Percentiles rank a stretch among this genome's conserved stretches.
Conservation (phyloP, 2,113 vertebrate genomes). For the Strix aluco region DNA sequence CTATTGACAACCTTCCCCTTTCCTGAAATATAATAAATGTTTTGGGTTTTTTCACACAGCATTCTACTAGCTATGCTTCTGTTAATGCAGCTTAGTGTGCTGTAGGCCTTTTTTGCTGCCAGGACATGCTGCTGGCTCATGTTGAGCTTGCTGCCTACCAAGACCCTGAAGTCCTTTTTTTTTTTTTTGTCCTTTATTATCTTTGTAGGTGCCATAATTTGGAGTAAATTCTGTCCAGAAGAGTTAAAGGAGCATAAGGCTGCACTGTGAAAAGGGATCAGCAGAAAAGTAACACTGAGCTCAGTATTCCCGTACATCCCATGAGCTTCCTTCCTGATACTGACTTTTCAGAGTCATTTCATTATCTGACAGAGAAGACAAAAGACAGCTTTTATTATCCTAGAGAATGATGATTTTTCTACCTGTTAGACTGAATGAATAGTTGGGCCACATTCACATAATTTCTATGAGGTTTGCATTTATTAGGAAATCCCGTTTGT, state of each 20-base stretch:
- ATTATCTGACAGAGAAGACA: neutral
- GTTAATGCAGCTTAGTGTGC: neutral
- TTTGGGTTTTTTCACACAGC: neutral
- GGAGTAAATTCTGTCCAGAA: neutral
- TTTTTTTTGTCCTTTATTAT: neutral
- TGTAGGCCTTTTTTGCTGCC: neutral
- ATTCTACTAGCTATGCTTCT: neutral
- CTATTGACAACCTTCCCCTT: neutral
- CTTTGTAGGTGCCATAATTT: neutral
- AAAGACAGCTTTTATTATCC: neutral
- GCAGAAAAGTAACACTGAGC: neutral
- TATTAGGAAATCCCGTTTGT: neutral
- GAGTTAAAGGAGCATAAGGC: neutral
- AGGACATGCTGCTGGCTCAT: neutral
- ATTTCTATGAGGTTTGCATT: neutral
- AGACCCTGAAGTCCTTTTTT: neutral
- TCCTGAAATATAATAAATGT: neutral
- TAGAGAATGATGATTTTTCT: neutral
- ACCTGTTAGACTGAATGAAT: neutral
- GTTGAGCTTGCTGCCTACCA: neutral
- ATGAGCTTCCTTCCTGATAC: neutral
- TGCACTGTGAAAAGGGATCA: neutral
- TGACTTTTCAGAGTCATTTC: neutral
- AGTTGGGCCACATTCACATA: neutral
- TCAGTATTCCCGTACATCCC: neutral